Percentiles rank a stretch among this genome's conserved stretches.
Conservation (phyloP, 2,797 vertebrate species). For the Lepilemur ruficaudatus region DNA sequence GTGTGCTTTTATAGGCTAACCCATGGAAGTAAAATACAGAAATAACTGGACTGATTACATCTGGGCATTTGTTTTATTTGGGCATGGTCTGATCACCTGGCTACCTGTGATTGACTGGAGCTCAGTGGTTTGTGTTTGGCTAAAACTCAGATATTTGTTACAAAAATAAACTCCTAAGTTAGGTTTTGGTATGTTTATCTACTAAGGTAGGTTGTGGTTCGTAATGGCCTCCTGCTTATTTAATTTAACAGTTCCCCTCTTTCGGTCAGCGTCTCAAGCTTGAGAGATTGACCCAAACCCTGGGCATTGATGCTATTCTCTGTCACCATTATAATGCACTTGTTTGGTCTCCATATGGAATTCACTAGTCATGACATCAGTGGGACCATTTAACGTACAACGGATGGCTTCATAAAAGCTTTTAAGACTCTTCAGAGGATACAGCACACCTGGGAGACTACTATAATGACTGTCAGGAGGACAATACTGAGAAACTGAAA, state of each 20-base stretch:
- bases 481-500: not conserved
- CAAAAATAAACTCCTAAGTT: not conserved
- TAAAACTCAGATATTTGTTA: not conserved
- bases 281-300: not conserved
- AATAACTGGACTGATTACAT: not conserved
- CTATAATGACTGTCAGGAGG: not conserved
- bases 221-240: not conserved
- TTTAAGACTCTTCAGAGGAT: not conserved
- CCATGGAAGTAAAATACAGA: not conserved
- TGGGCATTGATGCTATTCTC: not conserved
- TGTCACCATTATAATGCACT: not conserved
- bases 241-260: not conserved
- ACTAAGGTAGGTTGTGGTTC: not conserved
- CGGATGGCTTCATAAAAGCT: not conserved
- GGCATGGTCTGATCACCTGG: not conserved
- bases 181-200: not conserved
- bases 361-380: not conserved
- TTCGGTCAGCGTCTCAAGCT: not conserved
- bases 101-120: not conserved
- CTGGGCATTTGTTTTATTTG: not conserved
- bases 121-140: not conserved
- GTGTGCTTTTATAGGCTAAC: not conserved
- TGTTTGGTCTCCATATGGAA: not conserved
- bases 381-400: not conserved
- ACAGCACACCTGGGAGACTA: not conserved